Conservation (phyloP, 2,797 vertebrate genomes). For the Labeo calbasu region DNA sequence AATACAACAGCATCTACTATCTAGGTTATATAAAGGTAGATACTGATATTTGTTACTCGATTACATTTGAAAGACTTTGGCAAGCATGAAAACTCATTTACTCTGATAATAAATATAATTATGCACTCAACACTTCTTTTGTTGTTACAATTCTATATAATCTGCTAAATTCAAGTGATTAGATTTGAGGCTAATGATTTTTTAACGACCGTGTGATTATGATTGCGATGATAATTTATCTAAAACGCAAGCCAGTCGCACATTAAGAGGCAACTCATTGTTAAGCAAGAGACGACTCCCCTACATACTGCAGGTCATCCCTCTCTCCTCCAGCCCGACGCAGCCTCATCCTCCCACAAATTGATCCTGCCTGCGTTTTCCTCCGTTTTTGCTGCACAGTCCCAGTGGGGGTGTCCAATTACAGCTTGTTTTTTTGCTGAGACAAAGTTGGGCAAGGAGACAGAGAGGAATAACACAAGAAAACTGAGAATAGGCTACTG, state of each 20-base stretch:
- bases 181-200: background rate
- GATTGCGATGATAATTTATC: background rate
- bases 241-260: background rate
- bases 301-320: constrained; percentile 60
- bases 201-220: background rate
- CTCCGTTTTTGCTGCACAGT: constrained; percentile 64
- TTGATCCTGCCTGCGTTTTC: constrained; percentile 50
- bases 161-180: background rate
- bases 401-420: constrained; percentile 74
- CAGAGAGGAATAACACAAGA: constrained; percentile 21
- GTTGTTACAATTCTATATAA: background rate
- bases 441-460: constrained; percentile 42
- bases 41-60: background rate
- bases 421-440: constrained; percentile 59
- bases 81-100: background rate
- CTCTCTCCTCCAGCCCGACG: constrained; percentile 50
- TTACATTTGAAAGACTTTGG: background rate
- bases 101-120: background rate
- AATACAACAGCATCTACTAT: background rate
- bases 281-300: constrained; percentile 45
- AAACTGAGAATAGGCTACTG: background rate
- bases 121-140: background rate
- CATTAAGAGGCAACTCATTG: background rate
- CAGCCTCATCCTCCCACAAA: constrained; percentile 65
- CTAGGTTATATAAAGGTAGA: background rate